phyloP scores from a whole-genome alignment of 2,888 invertebrate genomes.

The Microctonus aethiopoides region DNA sequence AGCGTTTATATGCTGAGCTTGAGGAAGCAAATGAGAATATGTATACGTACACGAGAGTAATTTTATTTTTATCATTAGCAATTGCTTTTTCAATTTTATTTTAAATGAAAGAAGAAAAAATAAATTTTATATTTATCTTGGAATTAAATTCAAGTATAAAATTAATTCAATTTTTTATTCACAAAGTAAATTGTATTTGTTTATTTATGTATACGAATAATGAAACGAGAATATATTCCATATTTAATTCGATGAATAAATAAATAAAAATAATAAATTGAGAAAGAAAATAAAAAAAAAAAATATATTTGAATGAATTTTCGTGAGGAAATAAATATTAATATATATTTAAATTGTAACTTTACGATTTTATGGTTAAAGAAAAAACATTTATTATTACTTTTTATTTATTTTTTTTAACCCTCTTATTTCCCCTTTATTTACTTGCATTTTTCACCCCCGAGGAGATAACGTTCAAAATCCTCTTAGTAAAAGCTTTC shows the following conservation, averaged over 20 bases:
- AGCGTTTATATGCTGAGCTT: background rate
- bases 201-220: background rate
- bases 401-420: slow-evolving; percentile 9
- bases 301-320: too few species aligned
- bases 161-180: background rate
- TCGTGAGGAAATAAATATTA: background rate
- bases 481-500: slow-evolving; percentile 43
- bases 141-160: background rate
- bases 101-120: background rate
- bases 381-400: slow-evolving; percentile 15
- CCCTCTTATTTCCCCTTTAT: slow-evolving; percentile 26
- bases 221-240: background rate
- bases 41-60: background rate
- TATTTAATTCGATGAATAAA: background rate
- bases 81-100: background rate
- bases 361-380: background rate
- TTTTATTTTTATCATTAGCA: background rate
- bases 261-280: background rate
- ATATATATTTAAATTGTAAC: background rate
- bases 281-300: background rate
- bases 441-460: slow-evolving; percentile 24
- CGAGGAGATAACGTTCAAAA: slow-evolving; percentile 44
- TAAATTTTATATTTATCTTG: background rate
- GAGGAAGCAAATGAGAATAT: background rate
- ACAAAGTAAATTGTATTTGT: background rate